Conservation (phyloP, 1,140 invertebrate genomes). For the Caenorhabditis briggsae region DNA sequence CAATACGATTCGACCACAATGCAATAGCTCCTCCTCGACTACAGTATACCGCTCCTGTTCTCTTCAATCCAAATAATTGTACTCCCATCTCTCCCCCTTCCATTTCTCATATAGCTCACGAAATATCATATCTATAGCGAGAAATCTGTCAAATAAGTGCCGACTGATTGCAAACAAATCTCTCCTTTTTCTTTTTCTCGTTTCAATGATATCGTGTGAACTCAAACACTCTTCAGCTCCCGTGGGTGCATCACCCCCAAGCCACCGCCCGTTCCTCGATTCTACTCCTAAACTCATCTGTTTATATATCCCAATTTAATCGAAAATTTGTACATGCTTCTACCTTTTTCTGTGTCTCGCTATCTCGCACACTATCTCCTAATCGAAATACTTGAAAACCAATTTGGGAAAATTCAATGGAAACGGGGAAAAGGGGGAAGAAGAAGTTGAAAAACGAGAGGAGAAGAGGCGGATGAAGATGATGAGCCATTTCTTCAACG, state of each 20-base stretch:
- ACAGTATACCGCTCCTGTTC: neutral
- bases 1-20: neutral
- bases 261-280: neutral
- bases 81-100: neutral
- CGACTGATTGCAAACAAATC: constrained; percentile 49
- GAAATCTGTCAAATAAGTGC: constrained; percentile 51
- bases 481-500: neutral
- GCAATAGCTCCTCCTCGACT: neutral
- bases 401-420: constrained; percentile 40
- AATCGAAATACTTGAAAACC: constrained; percentile 54
- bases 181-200: too few species aligned
- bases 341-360: constrained; percentile 29
- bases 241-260: neutral
- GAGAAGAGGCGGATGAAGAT: neutral
- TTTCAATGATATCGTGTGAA: constrained; percentile 52
- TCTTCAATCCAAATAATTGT: neutral
- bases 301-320: constrained; percentile 30
- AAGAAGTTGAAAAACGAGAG: constrained; percentile 31
- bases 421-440: neutral
- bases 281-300: neutral
- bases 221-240: constrained; percentile 40
- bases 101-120: constrained; percentile 14
- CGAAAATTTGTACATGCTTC: constrained; percentile 47
- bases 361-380: neutral
- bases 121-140: constrained; percentile 1